These are phyloP conservation scores for Pangasius djambal DNA, from an alignment of 2,797 vertebrate species.

Conservation along the genomic window DNA sequence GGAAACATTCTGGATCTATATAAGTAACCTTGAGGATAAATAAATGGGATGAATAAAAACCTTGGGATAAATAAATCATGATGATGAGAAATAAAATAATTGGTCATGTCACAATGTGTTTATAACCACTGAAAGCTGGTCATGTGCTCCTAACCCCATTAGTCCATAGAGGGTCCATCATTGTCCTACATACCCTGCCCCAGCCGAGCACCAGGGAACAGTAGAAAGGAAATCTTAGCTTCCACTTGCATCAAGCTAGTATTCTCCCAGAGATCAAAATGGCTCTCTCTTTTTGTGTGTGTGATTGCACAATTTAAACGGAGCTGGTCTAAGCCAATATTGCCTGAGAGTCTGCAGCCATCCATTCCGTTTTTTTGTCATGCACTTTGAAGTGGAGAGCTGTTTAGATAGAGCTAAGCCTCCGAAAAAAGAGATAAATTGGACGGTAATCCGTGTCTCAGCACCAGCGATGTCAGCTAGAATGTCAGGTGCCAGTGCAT, in stretches of 20 bases:
- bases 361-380: constrained; percentile 66
- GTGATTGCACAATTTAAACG: constrained; percentile 70
- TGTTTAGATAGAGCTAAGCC: constrained; percentile 76
- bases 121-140: background rate
- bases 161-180: background rate
- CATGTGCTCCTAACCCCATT: background rate
- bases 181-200: background rate
- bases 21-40: background rate
- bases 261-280: constrained; percentile 71
- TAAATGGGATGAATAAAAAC: background rate
- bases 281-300: constrained; percentile 62
- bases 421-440: constrained; percentile 75
- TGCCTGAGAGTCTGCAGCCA: constrained; percentile 67
- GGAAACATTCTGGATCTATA: background rate
- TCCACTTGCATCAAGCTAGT: constrained; percentile 40
- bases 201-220: constrained; percentile 44
- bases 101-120: background rate
- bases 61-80: background rate
- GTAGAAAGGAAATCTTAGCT: constrained; percentile 24
- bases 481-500: constrained; percentile 73
- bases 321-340: constrained; percentile 72
- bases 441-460: constrained; percentile 75
- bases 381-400: constrained; percentile 75
- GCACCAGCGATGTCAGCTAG: constrained; percentile 75
- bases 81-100: background rate